Percentiles rank a stretch among this genome's conserved stretches.
Evolutionary conservation across 2,888 invertebrate species (phyloP).

Genomic region (Dasypogon diadema): DNA sequence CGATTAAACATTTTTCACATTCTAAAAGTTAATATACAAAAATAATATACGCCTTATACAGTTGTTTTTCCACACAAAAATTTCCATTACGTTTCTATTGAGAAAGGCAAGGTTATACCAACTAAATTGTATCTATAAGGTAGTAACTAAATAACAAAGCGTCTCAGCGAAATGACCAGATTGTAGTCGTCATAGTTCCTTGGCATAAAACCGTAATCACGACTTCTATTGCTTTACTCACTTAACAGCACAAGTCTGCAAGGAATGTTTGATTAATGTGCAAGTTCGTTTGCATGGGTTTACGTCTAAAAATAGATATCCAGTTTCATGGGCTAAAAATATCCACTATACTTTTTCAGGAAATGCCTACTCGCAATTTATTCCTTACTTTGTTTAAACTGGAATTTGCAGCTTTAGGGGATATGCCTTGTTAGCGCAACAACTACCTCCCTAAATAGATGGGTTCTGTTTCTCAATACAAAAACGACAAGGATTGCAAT

Average conservation of each 20-base stretch:
- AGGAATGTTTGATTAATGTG: slow-evolving; percentile 36
- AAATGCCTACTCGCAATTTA: slow-evolving; percentile 18
- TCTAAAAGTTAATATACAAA: no score
- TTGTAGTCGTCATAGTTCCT: not conserved
- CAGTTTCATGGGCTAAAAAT: slow-evolving; percentile 40
- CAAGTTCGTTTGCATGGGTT: slow-evolving; percentile 24
- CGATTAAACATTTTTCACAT: no score
- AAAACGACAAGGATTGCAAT: not conserved
- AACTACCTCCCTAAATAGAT: not conserved
- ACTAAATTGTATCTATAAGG: no score
- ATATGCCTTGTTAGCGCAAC: not conserved
- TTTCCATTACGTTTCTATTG: no score
- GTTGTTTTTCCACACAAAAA: no score
- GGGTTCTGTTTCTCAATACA: not conserved
- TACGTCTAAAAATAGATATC: slow-evolving; percentile 44
- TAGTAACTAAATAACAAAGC: no score
- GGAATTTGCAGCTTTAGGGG: not conserved
- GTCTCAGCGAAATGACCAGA: no score
- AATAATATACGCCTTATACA: no score
- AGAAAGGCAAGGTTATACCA: no score
- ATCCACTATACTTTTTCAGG: slow-evolving; percentile 28
- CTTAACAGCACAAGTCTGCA: not conserved
- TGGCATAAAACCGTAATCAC: not conserved
- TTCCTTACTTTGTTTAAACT: slow-evolving; percentile 22
- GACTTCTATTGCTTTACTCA: not conserved